Evolutionary conservation across 2,888 invertebrate genomes (phyloP), one percentile per base, ranked within the genome.

Genomic region (Mesoligia furuncula): DNA sequence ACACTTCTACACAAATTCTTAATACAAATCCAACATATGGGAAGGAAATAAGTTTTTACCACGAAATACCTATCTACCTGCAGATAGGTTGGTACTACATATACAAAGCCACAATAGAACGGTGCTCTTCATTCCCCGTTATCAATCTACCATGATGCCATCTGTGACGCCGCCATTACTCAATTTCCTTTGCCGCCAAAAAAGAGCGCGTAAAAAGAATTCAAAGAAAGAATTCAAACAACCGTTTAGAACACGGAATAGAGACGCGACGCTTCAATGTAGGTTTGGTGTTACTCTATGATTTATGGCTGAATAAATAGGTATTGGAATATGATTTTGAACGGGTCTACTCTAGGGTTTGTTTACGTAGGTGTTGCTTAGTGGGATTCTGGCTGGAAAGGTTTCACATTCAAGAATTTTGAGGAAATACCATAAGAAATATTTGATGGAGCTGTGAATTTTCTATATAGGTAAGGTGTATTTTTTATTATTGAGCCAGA

Each of bases 101-200:
- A 87, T 86, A 87, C 80, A 87, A 89, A 90, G 88, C 90, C 90
- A 94, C 95, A 95, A 95, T 94, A 94, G 94, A 91, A 92, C 91
- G 91, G 89, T 92, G 90, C 91, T 93, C 93, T 94, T 94, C 94
- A 95, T 95, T 95, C 95, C 92, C 90, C 91, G 94, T 94, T 95
- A 96, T 96, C 96, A 96, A 96, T 96, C 96, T 94, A 93, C 93
- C 94, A 93, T 95, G 95, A 96, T 96, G 95, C 96, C 96, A 96
- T 96, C 96, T 96, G 96, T 95, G 96, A 96, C 96, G 94, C 92
- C 87, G 91, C 92, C 94, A 96, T 96, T 96, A 96, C 94, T 96
- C 96, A 96, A 96, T 96, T 96, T 96, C 94, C 93, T 93, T 94
- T 94, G 91, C 93, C 94, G 93, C 93, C 91, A 92, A 95, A 93